Evolutionary conservation across 2,888 invertebrate genomes (phyloP).

Genomic region (Oligia latruncula): DNA sequence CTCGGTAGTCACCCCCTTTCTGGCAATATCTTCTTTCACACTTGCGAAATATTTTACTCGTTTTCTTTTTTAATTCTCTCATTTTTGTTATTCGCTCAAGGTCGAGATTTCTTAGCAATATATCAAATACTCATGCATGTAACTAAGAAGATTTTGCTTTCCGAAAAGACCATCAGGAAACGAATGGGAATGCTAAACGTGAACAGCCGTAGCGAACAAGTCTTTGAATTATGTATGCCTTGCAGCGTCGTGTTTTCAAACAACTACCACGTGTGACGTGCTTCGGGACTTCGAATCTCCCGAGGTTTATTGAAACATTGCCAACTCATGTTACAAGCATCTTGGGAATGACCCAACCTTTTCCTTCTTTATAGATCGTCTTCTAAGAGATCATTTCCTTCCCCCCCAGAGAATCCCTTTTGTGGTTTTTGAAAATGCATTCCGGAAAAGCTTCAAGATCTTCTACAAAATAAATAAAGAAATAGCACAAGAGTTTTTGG

Average conservation of each 20-base stretch:
- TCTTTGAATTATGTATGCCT: slow-evolving; percentile 29
- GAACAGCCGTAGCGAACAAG: neutral
- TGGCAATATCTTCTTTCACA: too few relatives aligned
- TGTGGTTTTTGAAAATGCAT: neutral
- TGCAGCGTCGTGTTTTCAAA: slow-evolving; percentile 19
- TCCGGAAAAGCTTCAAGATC: neutral
- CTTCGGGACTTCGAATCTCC: neutral
- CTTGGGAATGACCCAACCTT: neutral
- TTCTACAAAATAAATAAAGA: neutral
- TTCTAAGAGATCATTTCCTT: neutral
- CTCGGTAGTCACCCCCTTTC: too few relatives aligned
- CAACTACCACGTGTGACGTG: slow-evolving; percentile 21
- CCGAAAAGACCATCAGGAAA: neutral
- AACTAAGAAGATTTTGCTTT: neutral
- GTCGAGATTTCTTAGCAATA: neutral
- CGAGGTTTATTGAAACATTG: neutral
- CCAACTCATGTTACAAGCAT: neutral
- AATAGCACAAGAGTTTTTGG: neutral
- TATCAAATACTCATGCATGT: neutral
- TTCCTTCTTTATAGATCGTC: too few relatives aligned
- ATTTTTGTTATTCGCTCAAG: too few relatives aligned
- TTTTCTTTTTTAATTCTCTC: too few relatives aligned
- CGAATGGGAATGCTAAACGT: neutral
- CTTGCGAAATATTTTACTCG: too few relatives aligned
- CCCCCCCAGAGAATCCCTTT: neutral